Conservation (phyloP, 2,113 vertebrate species). For the Syngnathus typhle region DNA sequence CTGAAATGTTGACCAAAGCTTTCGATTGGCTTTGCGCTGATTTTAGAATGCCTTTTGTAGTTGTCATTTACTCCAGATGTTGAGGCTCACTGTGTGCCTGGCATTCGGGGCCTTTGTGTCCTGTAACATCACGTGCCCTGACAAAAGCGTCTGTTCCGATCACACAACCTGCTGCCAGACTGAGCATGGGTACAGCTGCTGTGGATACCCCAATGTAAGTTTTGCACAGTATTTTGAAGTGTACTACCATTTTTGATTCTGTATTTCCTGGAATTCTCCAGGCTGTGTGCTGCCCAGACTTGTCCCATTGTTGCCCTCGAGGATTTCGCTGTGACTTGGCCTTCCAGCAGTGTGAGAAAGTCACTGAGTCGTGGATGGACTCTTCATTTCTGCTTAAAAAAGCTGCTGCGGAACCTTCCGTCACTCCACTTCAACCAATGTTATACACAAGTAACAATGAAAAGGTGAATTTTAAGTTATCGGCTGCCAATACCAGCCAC, state of each 20-base stretch:
- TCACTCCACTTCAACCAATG: neutral
- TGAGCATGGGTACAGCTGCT: slow-evolving; percentile 53
- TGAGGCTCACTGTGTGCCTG: slow-evolving; percentile 25
- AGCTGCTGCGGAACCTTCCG: slow-evolving; percentile 12
- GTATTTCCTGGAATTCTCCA: slow-evolving; percentile 13
- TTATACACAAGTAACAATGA: neutral
- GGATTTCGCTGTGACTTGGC: slow-evolving; percentile 45
- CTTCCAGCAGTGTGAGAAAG: slow-evolving; percentile 42
- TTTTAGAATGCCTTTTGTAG: neutral
- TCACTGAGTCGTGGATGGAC: slow-evolving; percentile 29
- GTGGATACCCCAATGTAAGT: slow-evolving; percentile 60
- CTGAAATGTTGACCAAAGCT: neutral
- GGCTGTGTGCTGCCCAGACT: slow-evolving; percentile 69
- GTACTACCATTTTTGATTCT: neutral
- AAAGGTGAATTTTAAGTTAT: neutral
- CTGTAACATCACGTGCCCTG: slow-evolving; percentile 53
- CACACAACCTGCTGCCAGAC: slow-evolving; percentile 55
- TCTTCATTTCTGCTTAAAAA: slow-evolving; percentile 38
- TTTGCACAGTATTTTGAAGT: neutral
- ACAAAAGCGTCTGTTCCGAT: slow-evolving; percentile 45
- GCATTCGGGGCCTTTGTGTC: slow-evolving; percentile 37
- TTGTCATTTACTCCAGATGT: slow-evolving; percentile 51
- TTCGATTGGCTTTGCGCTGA: neutral
- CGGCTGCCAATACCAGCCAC: too few relatives aligned
- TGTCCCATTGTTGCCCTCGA: slow-evolving; percentile 64